Base-by-base conservation (phyloP, 1,140 invertebrate genomes). In the Trichonephila inaurata region DNA sequence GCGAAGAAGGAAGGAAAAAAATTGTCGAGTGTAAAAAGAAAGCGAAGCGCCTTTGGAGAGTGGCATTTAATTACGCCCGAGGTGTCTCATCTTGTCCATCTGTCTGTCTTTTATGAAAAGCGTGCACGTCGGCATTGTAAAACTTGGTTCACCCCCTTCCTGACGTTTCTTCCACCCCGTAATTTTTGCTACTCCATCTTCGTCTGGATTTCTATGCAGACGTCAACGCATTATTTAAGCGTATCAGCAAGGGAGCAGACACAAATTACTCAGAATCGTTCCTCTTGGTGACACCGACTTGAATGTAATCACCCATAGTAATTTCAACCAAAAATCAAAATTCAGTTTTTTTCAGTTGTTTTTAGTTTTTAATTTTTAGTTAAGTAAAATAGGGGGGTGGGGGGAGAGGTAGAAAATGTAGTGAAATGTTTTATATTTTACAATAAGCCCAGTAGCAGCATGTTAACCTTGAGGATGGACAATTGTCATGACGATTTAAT, bases 61-160 rank as follows among this genome's bases (percentile, higher is more conserved):
- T 93, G 92, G 92, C 92, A 93, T 93, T 93, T 93, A 93, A 93
- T 93, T 93, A 93, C 92, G 92, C 66, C 92, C 18, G 85, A 86
- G 92, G 92, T 93, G 92, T 93, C 92, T 89, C 86, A 33, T 93
- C 85, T 28, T 93, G 86, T 93, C 92, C 66, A 86, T 93, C 92
- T 89, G 92, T 93, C 92, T 92, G 91, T 92, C 86, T 82, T 88
- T 72, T 88, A 21, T 40, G 51, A 86, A 92, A 61, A 86, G 91
- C 77, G 85, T 61, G 91, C 83, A 87, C 83, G 82, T 86, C 82
- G 83, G 66, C 66, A 40, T 93, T 93, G 92, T 93, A 64, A 93
- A 89, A 82, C 83, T 62, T 83, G 85, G 18, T 61, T n/a, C n/a
- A 14, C 21, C 60, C 66, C 7, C 33, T 60, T 6, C 62, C 90